Conservation (phyloP, 2,797 vertebrate species). For the Hippopotamyrus pictus region DNA sequence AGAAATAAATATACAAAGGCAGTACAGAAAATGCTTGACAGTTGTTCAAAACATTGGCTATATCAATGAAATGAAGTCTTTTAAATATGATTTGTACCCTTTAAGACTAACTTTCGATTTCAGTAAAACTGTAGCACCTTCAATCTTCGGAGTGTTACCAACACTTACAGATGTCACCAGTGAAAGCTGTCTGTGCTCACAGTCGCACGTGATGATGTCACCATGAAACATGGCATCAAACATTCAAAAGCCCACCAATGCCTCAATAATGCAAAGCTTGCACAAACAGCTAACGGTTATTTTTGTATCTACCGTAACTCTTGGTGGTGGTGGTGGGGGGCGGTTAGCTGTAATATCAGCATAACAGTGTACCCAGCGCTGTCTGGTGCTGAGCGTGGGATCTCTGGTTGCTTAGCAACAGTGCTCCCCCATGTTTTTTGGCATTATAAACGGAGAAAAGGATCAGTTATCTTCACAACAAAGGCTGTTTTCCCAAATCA, state of each 20-base stretch:
- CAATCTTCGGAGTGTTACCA: not conserved
- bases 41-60: too few species aligned
- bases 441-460: conserved; percentile 27
- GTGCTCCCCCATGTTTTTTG: conserved; percentile 24
- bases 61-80: not conserved
- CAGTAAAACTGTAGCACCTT: not conserved
- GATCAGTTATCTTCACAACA: conserved; percentile 26
- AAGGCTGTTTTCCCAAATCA: conserved; percentile 3
- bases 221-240: not conserved
- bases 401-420: conserved; percentile 23
- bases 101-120: not conserved
- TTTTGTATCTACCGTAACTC: not conserved
- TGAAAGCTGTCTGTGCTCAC: not conserved
- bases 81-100: not conserved
- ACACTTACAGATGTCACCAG: not conserved
- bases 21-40: not conserved
- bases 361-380: conserved; percentile 17
- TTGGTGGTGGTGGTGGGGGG: not conserved
- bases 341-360: not conserved
- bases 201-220: not conserved
- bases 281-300: not conserved
- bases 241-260: not conserved
- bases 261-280: not conserved
- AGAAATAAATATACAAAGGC: not conserved
- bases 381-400: not conserved